These are phyloP conservation scores for Rhabdomys pumilio DNA, from an alignment of 2,797 vertebrate species.

Conservation along the genomic window DNA sequence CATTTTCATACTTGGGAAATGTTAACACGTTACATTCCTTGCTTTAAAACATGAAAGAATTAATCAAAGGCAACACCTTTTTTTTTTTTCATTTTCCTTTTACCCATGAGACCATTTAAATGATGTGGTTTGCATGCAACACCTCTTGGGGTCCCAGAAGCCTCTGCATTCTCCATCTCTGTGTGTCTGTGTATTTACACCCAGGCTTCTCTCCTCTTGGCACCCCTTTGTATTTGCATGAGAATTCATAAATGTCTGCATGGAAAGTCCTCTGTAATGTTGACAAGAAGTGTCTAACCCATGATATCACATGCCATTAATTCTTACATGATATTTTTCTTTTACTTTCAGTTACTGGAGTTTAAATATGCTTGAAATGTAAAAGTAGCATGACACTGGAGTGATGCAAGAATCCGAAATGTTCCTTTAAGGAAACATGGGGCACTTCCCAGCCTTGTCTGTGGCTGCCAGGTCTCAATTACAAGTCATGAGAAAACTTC, in stretches of 20 bases:
- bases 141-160: conserved; percentile 67
- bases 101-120: conserved; percentile 80
- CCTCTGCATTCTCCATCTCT: conserved; percentile 75
- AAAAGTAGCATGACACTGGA: conserved; percentile 94
- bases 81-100: conserved; percentile 85
- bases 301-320: conserved; percentile 87
- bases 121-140: conserved; percentile 85
- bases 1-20: conserved; percentile 87
- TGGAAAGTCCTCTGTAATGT: conserved; percentile 85
- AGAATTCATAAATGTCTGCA: conserved; percentile 86
- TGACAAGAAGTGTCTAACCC: conserved; percentile 86
- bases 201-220: conserved; percentile 86
- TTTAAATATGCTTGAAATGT: conserved; percentile 93
- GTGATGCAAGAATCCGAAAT: conserved; percentile 87
- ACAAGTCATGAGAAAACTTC: conserved; percentile 38
- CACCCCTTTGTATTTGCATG: conserved; percentile 89
- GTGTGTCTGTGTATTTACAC: conserved; percentile 67
- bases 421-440: conserved; percentile 67
- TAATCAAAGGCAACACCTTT: conserved; percentile 86
- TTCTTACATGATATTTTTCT: conserved; percentile 86
- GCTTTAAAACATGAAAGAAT: conserved; percentile 85
- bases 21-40: conserved; percentile 86
- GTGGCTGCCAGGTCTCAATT: conserved; percentile 25
- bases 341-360: conserved; percentile 91
- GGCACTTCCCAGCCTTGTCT: conserved; percentile 52